Evolutionary conservation across 2,888 invertebrate species (phyloP).

Genomic region (Apotomis capreana): DNA sequence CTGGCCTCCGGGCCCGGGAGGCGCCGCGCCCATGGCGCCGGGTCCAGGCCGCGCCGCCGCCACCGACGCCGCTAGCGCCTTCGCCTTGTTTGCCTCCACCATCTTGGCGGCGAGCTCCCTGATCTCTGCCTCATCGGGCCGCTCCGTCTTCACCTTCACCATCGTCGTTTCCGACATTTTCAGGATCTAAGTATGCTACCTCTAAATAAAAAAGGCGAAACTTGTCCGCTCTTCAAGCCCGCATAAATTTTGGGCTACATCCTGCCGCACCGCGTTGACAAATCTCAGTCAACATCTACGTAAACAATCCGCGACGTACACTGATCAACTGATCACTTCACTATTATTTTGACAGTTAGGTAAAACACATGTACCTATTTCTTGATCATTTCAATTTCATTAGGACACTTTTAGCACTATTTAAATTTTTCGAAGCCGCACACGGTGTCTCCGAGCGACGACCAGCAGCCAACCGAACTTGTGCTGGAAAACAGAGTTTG

Average conservation of each 20-base stretch:
- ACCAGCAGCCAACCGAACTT: slow-evolving; percentile 53
- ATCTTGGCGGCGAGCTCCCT: slow-evolving; percentile 93
- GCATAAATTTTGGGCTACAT: slow-evolving; percentile 65
- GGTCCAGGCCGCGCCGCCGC: slow-evolving; percentile 80
- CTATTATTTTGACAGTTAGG: slow-evolving; percentile 70
- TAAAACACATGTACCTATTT: slow-evolving; percentile 48
- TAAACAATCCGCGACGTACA: slow-evolving; percentile 72
- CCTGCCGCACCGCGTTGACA: slow-evolving; percentile 57
- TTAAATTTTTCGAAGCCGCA: slow-evolving; percentile 39
- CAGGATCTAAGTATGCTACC: slow-evolving; percentile 42
- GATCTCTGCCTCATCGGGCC: slow-evolving; percentile 94
- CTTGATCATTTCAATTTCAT: slow-evolving; percentile 45
- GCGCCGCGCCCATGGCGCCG: slow-evolving; percentile 65
- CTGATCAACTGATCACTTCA: slow-evolving; percentile 64
- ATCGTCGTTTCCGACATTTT: slow-evolving; percentile 66
- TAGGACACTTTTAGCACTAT: slow-evolving; percentile 49
- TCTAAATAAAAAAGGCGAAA: slow-evolving; percentile 40
- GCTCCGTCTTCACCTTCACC: slow-evolving; percentile 87
- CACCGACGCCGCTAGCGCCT: slow-evolving; percentile 76
- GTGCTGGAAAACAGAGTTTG: slow-evolving; percentile 62
- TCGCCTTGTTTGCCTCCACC: slow-evolving; percentile 91
- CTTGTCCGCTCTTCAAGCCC: slow-evolving; percentile 38
- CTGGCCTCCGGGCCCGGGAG: slow-evolving; percentile 73
- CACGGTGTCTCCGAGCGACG: slow-evolving; percentile 56
- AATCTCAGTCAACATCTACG: slow-evolving; percentile 62